Evolutionary conservation across 2,888 invertebrate species (phyloP).

Genomic region (Agrilus mali): DNA sequence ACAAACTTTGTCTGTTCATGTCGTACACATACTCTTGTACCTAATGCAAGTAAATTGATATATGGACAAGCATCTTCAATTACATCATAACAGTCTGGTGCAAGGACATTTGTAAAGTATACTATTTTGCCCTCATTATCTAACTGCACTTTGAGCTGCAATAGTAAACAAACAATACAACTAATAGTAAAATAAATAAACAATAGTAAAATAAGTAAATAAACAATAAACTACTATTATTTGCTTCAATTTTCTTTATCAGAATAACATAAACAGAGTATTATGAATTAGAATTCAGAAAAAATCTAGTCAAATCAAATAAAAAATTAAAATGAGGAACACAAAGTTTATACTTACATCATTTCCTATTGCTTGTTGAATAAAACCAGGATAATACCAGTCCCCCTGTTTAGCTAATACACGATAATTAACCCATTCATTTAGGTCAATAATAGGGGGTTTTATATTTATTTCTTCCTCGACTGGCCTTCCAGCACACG

Average conservation of each 20-base stretch:
- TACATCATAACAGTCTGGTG: constrained; percentile 69
- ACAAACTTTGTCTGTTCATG: constrained; percentile 65
- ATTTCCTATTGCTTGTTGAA: constrained; percentile 56
- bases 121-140: constrained; percentile 61
- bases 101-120: constrained; percentile 66
- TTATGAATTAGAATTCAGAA: too few species aligned
- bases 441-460: constrained; percentile 56
- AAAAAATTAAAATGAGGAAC: background rate
- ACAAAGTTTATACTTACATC: constrained; percentile 34
- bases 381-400: constrained; percentile 78
- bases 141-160: constrained; percentile 59
- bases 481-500: constrained; percentile 22
- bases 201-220: too few species aligned
- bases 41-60: constrained; percentile 64
- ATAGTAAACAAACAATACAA: constrained; percentile 2
- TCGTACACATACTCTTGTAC: constrained; percentile 71
- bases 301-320: too few species aligned
- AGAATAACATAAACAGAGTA: too few species aligned
- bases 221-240: too few species aligned
- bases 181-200: too few species aligned
- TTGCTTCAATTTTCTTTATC: too few species aligned
- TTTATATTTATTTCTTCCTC: constrained; percentile 22
- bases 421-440: constrained; percentile 88
- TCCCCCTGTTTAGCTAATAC: constrained; percentile 78
- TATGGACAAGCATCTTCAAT: constrained; percentile 89